Conservation (phyloP, 2,113 vertebrate genomes). For the Cinclus mexicanus region DNA sequence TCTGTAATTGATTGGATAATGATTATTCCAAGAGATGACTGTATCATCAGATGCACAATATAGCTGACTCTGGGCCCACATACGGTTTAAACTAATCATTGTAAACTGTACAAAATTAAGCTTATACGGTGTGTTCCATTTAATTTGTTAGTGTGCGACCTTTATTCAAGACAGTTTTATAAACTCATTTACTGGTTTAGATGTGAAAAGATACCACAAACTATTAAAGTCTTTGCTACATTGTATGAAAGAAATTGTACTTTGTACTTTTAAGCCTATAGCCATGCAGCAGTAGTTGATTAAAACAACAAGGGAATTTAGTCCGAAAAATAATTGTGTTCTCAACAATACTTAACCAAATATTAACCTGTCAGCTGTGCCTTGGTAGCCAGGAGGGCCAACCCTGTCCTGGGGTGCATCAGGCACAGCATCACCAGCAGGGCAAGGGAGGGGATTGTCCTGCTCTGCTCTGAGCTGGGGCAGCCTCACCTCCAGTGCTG, state of each 20-base stretch:
- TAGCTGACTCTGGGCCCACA: slow-evolving; percentile 32
- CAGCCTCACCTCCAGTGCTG: fast-evolving
- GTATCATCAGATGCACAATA: not conserved
- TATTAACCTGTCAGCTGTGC: not conserved
- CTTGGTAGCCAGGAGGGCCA: not conserved
- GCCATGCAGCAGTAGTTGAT: slow-evolving; percentile 52
- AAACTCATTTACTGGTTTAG: slow-evolving; percentile 66
- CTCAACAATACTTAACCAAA: slow-evolving; percentile 72
- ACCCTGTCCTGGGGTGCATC: fast-evolving
- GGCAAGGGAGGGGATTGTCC: not conserved
- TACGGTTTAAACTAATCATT: slow-evolving; percentile 35
- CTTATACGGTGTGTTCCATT: not conserved
- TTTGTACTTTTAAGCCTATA: slow-evolving; percentile 57
- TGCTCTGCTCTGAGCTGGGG: fast-evolving
- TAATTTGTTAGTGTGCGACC: slow-evolving; percentile 57
- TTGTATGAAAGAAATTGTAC: slow-evolving; percentile 41
- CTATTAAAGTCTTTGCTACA: slow-evolving; percentile 43
- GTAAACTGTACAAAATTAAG: slow-evolving; percentile 49
- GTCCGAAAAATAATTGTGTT: slow-evolving; percentile 59
- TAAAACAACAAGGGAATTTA: slow-evolving; percentile 60
- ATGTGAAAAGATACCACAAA: slow-evolving; percentile 61
- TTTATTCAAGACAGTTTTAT: slow-evolving; percentile 62
- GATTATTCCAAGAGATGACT: slow-evolving; percentile 20
- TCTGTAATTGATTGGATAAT: slow-evolving; percentile 60
- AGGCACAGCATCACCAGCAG: fast-evolving